Evolutionary conservation across 2,888 invertebrate genomes (phyloP), one percentile per base, ranked within the genome.

Genomic region (Halocaridina rubra): DNA sequence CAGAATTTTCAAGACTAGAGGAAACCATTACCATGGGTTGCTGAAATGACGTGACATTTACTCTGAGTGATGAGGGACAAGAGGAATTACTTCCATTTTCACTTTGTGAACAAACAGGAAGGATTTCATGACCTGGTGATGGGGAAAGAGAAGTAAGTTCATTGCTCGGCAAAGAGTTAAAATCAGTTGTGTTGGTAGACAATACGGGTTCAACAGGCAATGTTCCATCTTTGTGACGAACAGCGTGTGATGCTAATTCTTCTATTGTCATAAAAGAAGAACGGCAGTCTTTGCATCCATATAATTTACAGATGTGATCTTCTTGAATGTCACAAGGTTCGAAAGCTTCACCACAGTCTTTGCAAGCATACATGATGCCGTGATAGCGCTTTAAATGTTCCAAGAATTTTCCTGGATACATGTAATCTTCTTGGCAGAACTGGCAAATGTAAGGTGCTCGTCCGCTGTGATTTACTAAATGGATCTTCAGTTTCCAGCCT

Each of bases 401-500:
- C n/a, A 72, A 53, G 30, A 82, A 69, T 57, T 82, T 82, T n/a
- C 82, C 82, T 8, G 82, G 82, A 71, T 82, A 82, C 5, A 82
- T 71, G 61, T 72, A 82, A 69, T 82, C 82, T 4, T 82, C 82
- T 5, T 77, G 72, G 46, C 82, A 82, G 57, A 22, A 78, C 29
- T 72, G 61, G 22, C 82, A 82, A 46, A 82, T 69, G 39, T 61
- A 82, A n/a, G 82, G 59, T 33, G 82, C 71, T 27, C 59, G 24
- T 2, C 82, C 82, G n/a, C 72, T 82, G 33, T 82, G 82, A 33
- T 61, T 82, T 10, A 82, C 77, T 61, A 78, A 19, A 29, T 82
- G 82, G 59, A 82, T 82, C 59, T 82, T 82, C 78, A 82, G 30
- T 72, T 82, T 82, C 82, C 82, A 82, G 2, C 71, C 77, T 24